Conservation (phyloP, 2,113 vertebrate genomes). For the Notarius lentiginosus region DNA sequence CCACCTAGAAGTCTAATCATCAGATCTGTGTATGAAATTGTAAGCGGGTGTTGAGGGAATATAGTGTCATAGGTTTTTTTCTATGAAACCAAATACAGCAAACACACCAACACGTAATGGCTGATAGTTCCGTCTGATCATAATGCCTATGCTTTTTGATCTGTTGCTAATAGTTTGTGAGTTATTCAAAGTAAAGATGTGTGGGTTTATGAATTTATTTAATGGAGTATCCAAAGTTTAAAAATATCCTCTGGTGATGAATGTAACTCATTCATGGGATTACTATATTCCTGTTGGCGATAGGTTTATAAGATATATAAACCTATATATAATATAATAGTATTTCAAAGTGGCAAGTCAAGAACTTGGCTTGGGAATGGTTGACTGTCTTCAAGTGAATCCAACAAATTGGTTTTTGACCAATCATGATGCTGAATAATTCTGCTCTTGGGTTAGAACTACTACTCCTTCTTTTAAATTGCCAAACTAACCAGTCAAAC, state of each 20-base stretch:
- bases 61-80: background rate
- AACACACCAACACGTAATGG: background rate
- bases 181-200: background rate
- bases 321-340: too few relatives aligned
- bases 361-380: conserved; percentile 31
- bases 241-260: background rate
- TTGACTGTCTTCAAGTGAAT: conserved; percentile 31
- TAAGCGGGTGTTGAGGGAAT: background rate
- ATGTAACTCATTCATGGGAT: background rate
- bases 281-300: conserved; percentile 30
- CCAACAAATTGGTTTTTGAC: conserved; percentile 15
- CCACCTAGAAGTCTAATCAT: background rate
- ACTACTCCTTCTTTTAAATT: background rate
- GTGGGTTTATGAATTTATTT: background rate
- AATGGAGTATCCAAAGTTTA: background rate
- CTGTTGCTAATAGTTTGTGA: background rate
- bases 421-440: background rate
- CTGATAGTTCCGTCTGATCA: too few relatives aligned
- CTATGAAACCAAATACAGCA: background rate
- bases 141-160: background rate
- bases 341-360: conserved; percentile 19
- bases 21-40: background rate
- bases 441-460: background rate
- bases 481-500: background rate
- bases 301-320: background rate